Evolutionary conservation across 2,888 invertebrate species (phyloP).

Genomic region (Helicoverpa assulta): DNA sequence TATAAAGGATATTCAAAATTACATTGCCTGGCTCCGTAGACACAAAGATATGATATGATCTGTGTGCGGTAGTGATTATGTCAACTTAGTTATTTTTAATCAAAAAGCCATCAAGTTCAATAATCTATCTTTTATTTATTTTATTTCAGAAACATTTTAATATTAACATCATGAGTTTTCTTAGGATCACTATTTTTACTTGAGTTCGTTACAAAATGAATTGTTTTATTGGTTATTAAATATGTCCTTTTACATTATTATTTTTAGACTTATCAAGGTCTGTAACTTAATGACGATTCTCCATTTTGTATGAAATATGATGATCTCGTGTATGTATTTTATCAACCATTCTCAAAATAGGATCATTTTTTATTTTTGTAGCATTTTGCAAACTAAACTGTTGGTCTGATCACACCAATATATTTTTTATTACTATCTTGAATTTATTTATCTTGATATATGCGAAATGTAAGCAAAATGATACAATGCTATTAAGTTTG

Average conservation of each 20-base stretch:
- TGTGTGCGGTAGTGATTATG: conserved; percentile 54
- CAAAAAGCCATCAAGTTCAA: conserved; percentile 7
- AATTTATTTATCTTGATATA: no score
- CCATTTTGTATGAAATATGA: conserved; percentile 35
- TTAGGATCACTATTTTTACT: conserved; percentile 3
- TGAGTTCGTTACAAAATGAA: neutral
- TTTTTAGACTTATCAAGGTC: neutral
- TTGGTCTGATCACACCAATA: no score
- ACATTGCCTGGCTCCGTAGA: conserved; percentile 46
- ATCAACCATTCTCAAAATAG: conserved; percentile 30
- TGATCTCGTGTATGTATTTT: conserved; percentile 23
- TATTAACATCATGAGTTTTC: neutral
- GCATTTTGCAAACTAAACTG: conserved; percentile 22
- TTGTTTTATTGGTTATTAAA: conserved; percentile 29
- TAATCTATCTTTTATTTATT: conserved; percentile 12
- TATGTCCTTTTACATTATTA: conserved; percentile 23
- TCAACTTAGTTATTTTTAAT: conserved; percentile 37
- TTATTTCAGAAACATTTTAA: conserved; percentile 7
- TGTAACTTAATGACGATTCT: neutral
- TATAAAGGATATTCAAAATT: conserved; percentile 15
- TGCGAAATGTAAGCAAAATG: conserved; percentile 26
- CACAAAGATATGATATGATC: conserved; percentile 31
- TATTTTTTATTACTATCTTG: no score
- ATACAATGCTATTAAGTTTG: conserved; percentile 29
- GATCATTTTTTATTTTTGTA: conserved; percentile 8